Evolutionary conservation across 2,113 vertebrate genomes (phyloP).

Genomic region (Ariopsis seemanni): DNA sequence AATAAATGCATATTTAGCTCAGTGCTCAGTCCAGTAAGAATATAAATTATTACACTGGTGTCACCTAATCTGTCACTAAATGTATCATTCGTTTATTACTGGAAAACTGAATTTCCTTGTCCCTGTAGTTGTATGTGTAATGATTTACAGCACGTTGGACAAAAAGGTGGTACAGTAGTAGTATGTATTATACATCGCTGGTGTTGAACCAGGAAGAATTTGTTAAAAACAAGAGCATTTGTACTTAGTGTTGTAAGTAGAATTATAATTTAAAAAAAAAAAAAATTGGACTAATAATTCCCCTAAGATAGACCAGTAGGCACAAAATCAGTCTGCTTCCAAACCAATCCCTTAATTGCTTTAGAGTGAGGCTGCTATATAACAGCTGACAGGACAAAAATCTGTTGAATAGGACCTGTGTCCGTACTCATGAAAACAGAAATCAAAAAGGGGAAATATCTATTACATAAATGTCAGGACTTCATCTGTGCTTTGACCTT

Average conservation of each 20-base stretch:
- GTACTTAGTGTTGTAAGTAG: constrained; percentile 28
- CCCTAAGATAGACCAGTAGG: constrained; percentile 49
- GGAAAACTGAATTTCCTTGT: neutral
- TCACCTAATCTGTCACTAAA: neutral
- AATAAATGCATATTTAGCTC: constrained; percentile 4
- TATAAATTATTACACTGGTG: neutral
- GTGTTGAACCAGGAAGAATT: constrained; percentile 33
- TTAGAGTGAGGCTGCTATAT: constrained; percentile 47
- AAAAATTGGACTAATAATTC: constrained; percentile 47
- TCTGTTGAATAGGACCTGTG: constrained; percentile 47
- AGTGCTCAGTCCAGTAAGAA: neutral
- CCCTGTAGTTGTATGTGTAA: neutral
- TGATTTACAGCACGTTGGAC: neutral
- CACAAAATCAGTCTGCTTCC: constrained; percentile 52
- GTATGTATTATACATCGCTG: constrained; percentile 28
- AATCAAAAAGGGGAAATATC: constrained; percentile 43
- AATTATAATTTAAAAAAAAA: constrained; percentile 44
- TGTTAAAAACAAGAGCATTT: constrained; percentile 22
- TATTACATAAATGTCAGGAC: constrained; percentile 46
- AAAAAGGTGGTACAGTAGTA: neutral
- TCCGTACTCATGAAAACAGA: constrained; percentile 43
- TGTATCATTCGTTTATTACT: neutral
- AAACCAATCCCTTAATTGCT: constrained; percentile 62
- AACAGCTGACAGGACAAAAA: constrained; percentile 58
- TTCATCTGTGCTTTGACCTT: constrained; percentile 33